Percentiles rank a stretch among this genome's conserved stretches.
Conservation (phyloP, 23 tunicate species). For the Pegea sp. region DNA sequence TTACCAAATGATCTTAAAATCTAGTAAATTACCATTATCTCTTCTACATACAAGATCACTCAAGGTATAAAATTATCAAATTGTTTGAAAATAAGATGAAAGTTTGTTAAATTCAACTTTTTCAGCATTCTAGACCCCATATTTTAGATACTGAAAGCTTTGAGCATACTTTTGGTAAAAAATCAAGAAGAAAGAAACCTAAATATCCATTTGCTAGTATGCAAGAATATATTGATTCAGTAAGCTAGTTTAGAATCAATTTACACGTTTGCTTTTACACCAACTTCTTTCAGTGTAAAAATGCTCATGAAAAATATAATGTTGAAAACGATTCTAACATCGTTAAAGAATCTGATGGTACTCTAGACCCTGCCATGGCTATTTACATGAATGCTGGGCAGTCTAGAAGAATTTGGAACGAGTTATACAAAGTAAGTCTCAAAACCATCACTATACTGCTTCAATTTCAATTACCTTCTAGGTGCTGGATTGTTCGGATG, state of each 20-base stretch:
- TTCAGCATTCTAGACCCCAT: slow-evolving; percentile 54
- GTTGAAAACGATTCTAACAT: slow-evolving; percentile 48
- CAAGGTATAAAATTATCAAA: slow-evolving; percentile 12
- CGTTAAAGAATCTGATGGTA: slow-evolving; percentile 69
- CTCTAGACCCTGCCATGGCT: slow-evolving; percentile 16
- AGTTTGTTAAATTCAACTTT: background rate
- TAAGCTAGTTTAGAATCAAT: background rate
- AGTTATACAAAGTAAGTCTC: slow-evolving; percentile 59
- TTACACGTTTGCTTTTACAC: background rate
- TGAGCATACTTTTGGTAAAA: slow-evolving; percentile 71
- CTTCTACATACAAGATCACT: slow-evolving; percentile 33
- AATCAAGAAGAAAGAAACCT: slow-evolving; percentile 60
- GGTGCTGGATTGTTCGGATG: slow-evolving; percentile 92
- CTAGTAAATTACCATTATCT: slow-evolving; percentile 70
- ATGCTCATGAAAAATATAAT: slow-evolving; percentile 28
- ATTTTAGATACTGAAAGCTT: slow-evolving; percentile 85
- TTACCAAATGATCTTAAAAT: slow-evolving; percentile 50
- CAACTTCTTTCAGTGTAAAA: no score
- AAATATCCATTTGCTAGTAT: slow-evolving; percentile 12
- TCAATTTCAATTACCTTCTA: no score
- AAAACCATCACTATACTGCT: background rate
- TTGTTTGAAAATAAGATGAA: background rate
- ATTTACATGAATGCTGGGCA: slow-evolving; percentile 70
- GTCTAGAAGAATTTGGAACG: slow-evolving; percentile 82
- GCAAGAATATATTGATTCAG: background rate